phyloP scores from a whole-genome alignment of 2,888 invertebrate genomes.

The Brachypalpus laphriformis region DNA sequence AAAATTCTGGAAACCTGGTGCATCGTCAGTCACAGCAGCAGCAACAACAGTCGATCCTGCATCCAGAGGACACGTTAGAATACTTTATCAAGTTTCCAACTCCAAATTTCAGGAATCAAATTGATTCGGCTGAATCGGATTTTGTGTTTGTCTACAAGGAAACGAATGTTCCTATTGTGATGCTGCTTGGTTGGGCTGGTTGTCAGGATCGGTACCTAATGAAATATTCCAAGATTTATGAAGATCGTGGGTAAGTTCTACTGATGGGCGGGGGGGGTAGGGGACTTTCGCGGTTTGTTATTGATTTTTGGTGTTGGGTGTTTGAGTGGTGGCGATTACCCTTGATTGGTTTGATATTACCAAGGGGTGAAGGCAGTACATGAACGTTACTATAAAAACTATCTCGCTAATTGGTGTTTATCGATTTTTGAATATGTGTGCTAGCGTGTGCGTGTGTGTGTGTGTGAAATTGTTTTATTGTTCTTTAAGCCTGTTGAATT shows the following conservation, averaged over 20 bases:
- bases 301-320: conserved; percentile 3
- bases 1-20: conserved; percentile 35
- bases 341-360: conserved; percentile 24
- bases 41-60: conserved; percentile 44
- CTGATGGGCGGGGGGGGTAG: too few relatives aligned
- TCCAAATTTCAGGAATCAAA: conserved; percentile 83
- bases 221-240: conserved; percentile 91
- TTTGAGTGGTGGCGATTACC: conserved; percentile 26
- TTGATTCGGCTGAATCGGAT: conserved; percentile 80
- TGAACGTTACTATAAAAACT: conserved; percentile 46
- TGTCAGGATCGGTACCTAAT: conserved; percentile 90
- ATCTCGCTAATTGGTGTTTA: conserved; percentile 53
- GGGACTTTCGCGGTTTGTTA: not conserved
- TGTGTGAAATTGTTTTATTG: conserved; percentile 24
- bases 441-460: not conserved
- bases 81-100: conserved; percentile 87
- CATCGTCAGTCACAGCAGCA: conserved; percentile 56
- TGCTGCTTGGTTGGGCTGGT: conserved; percentile 91
- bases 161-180: conserved; percentile 87
- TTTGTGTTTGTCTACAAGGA: conserved; percentile 86
- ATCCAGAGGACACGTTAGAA: conserved; percentile 84
- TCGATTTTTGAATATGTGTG: conserved; percentile 47
- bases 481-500: conserved; percentile 38
- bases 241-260: conserved; percentile 87
- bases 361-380: conserved; percentile 26